These are phyloP conservation scores for Dasypogon diadema DNA, from an alignment of 2,888 invertebrate genomes.

Conservation along the genomic window DNA sequence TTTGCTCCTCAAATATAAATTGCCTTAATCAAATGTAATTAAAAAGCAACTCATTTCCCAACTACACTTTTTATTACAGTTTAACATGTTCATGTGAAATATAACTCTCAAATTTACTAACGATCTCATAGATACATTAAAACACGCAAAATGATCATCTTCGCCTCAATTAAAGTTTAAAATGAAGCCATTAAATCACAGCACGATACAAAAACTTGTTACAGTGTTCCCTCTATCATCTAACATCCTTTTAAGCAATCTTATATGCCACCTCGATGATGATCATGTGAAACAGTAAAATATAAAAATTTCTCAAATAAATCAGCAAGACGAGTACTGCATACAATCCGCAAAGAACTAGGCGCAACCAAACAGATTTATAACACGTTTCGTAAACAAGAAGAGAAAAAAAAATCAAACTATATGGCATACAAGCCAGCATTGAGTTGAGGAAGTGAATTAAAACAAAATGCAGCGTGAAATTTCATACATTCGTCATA, in stretches of 20 bases:
- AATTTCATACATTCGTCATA: constrained; percentile 27
- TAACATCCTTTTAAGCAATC: not conserved
- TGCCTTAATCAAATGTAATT: too few species aligned
- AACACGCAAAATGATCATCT: constrained; percentile 22
- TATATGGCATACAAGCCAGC: not conserved
- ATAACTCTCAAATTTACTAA: not conserved
- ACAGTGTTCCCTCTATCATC: not conserved
- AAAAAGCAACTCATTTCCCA: too few species aligned
- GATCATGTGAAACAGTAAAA: constrained; percentile 32
- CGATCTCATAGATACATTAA: constrained; percentile 11
- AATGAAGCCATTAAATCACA: constrained; percentile 38
- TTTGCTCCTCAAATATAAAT: too few species aligned
- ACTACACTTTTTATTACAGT: not conserved
- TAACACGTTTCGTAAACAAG: constrained; percentile 3
- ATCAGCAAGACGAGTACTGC: constrained; percentile 13
- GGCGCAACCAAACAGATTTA: constrained; percentile 26
- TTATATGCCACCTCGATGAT: constrained; percentile 39
- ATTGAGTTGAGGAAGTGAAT: constrained; percentile 26
- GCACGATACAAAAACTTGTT: constrained; percentile 20
- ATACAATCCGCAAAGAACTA: constrained; percentile 29
- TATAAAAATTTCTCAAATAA: constrained; percentile 45
- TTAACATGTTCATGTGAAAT: not conserved
- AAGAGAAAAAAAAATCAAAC: not conserved
- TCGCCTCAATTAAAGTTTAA: constrained; percentile 28
- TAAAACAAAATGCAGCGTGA: constrained; percentile 27